phyloP scores from a whole-genome alignment of 30 jellyfish, hydroid and myxozoan species.

The Haliclystus octoradiatus region DNA sequence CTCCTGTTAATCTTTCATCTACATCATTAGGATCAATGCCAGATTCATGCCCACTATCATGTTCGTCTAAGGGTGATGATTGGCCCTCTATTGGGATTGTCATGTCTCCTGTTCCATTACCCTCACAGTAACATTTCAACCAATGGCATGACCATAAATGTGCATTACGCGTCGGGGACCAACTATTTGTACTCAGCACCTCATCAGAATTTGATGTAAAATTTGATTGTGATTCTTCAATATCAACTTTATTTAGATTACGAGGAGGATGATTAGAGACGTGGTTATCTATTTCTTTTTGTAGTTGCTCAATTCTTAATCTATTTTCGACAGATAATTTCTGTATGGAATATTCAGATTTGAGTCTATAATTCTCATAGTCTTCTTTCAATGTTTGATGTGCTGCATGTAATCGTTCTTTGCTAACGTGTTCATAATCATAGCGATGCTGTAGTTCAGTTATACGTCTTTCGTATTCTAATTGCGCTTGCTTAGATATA shows the following conservation, averaged over 20 bases:
- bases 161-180: conserved; percentile 33
- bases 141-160: conserved; percentile 88
- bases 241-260: conserved; percentile 55
- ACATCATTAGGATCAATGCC: too few relatives aligned
- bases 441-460: conserved; percentile 71
- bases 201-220: conserved; percentile 33
- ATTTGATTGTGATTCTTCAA: conserved; percentile 2
- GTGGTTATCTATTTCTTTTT: too few relatives aligned
- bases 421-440: conserved; percentile 73
- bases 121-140: conserved; percentile 70
- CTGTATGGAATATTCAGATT: conserved; percentile 78
- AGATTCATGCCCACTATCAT: too few relatives aligned
- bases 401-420: conserved; percentile 53
- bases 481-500: conserved; percentile 81
- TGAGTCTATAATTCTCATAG: conserved; percentile 66
- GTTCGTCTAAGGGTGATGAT: too few relatives aligned
- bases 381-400: conserved; percentile 56
- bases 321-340: conserved; percentile 55
- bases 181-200: conserved; percentile 21
- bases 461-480: conserved; percentile 76
- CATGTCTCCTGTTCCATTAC: not conserved
- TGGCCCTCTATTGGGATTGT: too few relatives aligned
- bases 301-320: conserved; percentile 40
- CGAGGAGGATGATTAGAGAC: conserved; percentile 57
- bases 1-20: too few relatives aligned